A percentile compares a stretch with the other conserved stretches of the same genome.
Evolutionary conservation across 2,888 invertebrate genomes (phyloP).

Genomic region (Schizotus pectinicornis): DNA sequence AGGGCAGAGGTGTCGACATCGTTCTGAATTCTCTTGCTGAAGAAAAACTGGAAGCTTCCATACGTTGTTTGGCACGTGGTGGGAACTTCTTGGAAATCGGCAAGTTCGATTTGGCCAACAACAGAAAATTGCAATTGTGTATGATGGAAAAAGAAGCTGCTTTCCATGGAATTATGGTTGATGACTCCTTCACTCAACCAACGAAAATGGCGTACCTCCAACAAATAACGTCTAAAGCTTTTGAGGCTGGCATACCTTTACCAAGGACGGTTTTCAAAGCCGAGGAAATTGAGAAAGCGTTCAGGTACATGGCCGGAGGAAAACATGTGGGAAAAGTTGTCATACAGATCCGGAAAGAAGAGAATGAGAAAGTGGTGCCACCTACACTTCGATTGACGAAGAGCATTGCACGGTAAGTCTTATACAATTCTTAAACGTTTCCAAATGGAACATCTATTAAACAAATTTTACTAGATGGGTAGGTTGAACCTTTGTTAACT

Average conservation of each 20-base stretch:
- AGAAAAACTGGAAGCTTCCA: slow-evolving; percentile 80
- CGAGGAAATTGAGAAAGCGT: slow-evolving; percentile 74
- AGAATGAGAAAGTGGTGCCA: slow-evolving; percentile 30
- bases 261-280: slow-evolving; percentile 67
- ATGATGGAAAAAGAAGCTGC: slow-evolving; percentile 74
- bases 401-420: not conserved
- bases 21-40: slow-evolving; percentile 90
- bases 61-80: slow-evolving; percentile 64
- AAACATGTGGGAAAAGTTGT: slow-evolving; percentile 81
- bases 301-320: slow-evolving; percentile 67
- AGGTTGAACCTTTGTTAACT: too few relatives aligned
- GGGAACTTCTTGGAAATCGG: slow-evolving; percentile 86
- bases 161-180: slow-evolving; percentile 80
- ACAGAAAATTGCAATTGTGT: slow-evolving; percentile 67
- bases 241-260: slow-evolving; percentile 71
- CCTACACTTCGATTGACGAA: not conserved
- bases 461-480: too few relatives aligned
- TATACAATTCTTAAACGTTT: not conserved
- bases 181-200: slow-evolving; percentile 65
- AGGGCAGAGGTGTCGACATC: slow-evolving; percentile 88
- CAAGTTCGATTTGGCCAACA: slow-evolving; percentile 76
- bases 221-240: slow-evolving; percentile 64
- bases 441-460: too few relatives aligned
- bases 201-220: slow-evolving; percentile 62
- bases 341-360: slow-evolving; percentile 52